These are phyloP conservation scores for Anguilla japonica DNA, from an alignment of 2,113 vertebrate genomes.

Conservation along the genomic window DNA sequence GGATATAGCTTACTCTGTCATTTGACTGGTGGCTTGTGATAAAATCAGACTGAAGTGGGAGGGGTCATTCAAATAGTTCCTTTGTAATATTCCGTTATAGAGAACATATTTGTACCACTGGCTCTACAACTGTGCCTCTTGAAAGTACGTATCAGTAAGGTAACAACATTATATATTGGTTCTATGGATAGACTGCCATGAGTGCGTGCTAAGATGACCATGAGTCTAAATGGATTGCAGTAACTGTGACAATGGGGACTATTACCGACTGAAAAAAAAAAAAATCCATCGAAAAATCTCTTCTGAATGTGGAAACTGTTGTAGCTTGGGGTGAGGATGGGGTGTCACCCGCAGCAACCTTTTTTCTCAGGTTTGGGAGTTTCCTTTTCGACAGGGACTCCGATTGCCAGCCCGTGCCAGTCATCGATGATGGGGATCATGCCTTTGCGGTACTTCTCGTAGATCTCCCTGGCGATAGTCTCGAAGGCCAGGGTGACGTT, in stretches of 20 bases:
- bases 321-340: not conserved
- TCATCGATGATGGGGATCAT: conserved; percentile 19
- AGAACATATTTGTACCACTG: too few relatives aligned
- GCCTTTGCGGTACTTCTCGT: conserved; percentile 18
- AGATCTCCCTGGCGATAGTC: conserved; percentile 40
- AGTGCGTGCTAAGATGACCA: not conserved
- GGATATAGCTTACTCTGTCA: not conserved
- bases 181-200: not conserved
- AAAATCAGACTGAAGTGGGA: not conserved
- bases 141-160: not conserved
- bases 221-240: not conserved
- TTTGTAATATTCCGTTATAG: not conserved
- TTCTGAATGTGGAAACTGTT: not conserved
- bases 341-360: not conserved
- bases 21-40: not conserved
- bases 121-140: not conserved
- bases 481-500: conserved; percentile 39
- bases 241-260: not conserved
- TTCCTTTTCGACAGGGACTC: conserved; percentile 11
- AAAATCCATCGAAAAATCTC: not conserved
- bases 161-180: not conserved
- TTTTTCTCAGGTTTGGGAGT: not conserved
- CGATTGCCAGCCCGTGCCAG: conserved; percentile 40
- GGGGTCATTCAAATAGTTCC: not conserved
- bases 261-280: not conserved